Evolutionary conservation across 2,113 vertebrate genomes (phyloP).

Genomic region (Entosphenus tridentatus): DNA sequence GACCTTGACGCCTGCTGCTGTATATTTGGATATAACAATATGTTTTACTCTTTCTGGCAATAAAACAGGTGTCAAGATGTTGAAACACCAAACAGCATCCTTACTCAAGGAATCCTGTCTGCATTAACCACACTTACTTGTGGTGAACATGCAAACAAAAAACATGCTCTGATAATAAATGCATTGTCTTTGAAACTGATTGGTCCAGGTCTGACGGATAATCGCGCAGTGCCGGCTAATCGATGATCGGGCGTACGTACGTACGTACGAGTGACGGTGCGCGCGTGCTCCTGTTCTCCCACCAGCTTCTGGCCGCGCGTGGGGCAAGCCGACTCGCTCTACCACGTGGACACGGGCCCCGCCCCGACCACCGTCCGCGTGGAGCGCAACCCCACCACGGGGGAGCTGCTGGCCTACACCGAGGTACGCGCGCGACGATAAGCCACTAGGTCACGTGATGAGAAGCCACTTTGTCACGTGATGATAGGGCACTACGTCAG

Average conservation of each 20-base stretch:
- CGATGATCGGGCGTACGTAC: neutral
- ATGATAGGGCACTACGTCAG: neutral
- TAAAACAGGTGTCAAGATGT: too few relatives aligned
- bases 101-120: too few relatives aligned
- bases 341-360: slow-evolving; percentile 22
- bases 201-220: too few relatives aligned
- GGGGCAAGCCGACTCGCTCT: slow-evolving; percentile 30
- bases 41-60: too few relatives aligned
- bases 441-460: neutral
- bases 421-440: slow-evolving; percentile 31
- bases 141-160: too few relatives aligned
- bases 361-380: slow-evolving; percentile 47
- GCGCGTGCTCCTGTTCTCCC: neutral
- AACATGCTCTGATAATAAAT: too few relatives aligned
- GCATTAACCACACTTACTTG: too few relatives aligned
- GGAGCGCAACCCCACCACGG: slow-evolving; percentile 54
- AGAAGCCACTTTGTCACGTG: neutral
- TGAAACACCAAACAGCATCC: too few relatives aligned
- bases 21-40: too few relatives aligned
- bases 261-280: neutral
- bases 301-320: slow-evolving; percentile 33
- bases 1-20: too few relatives aligned
- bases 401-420: slow-evolving; percentile 46
- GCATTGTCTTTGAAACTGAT: too few relatives aligned
- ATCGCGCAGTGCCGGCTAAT: neutral